phyloP scores from a whole-genome alignment of 2,797 vertebrate species.

The Discoglossus pictus region DNA sequence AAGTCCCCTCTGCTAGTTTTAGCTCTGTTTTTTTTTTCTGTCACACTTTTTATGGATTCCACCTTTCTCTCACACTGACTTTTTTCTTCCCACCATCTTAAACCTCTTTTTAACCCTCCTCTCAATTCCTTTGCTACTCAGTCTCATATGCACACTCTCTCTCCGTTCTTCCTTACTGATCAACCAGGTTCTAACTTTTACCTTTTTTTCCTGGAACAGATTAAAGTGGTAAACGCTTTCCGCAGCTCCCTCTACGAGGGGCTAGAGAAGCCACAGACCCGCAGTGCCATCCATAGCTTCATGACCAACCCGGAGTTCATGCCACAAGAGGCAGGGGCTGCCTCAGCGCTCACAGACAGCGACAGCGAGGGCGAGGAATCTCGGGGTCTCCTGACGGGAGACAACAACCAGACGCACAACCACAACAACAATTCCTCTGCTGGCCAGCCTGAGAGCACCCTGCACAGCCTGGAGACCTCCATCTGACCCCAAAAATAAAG shows the following conservation, averaged over 20 bases:
- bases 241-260: slow-evolving; percentile 87
- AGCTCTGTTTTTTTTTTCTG: not conserved
- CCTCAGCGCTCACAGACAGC: slow-evolving; percentile 75
- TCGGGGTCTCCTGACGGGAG: slow-evolving; percentile 57
- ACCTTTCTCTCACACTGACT: slow-evolving; percentile 47
- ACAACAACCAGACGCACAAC: slow-evolving; percentile 58
- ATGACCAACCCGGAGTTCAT: slow-evolving; percentile 92
- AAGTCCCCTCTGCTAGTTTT: not conserved
- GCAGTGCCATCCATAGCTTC: slow-evolving; percentile 94
- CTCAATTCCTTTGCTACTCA: slow-evolving; percentile 53
- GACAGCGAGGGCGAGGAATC: slow-evolving; percentile 66
- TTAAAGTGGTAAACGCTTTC: slow-evolving; percentile 96
- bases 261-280: slow-evolving; percentile 85
- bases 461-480: slow-evolving; percentile 74
- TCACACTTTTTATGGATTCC: slow-evolving; percentile 20
- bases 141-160: slow-evolving; percentile 39
- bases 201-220: slow-evolving; percentile 68
- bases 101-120: slow-evolving; percentile 28
- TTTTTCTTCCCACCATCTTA: slow-evolving; percentile 36
- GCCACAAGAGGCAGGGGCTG: slow-evolving; percentile 82
- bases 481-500: slow-evolving; percentile 71
- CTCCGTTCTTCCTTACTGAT: slow-evolving; percentile 10
- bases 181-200: not conserved
- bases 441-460: slow-evolving; percentile 65
- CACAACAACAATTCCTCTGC: slow-evolving; percentile 72